These are phyloP conservation scores for Drymodes brunneopygia DNA, from an alignment of 2,113 vertebrate species.

Conservation along the genomic window DNA sequence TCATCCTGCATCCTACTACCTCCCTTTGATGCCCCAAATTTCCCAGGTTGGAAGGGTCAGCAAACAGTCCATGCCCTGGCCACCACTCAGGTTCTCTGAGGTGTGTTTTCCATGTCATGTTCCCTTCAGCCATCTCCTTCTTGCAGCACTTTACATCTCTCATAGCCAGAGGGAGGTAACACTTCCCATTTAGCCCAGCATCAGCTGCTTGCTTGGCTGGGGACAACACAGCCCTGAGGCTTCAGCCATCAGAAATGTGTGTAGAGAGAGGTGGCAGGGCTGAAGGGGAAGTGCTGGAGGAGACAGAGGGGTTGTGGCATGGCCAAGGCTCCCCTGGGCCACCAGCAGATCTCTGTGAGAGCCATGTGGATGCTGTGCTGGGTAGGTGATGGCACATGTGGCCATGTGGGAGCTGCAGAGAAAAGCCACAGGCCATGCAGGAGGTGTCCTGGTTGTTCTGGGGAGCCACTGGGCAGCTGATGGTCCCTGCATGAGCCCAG, in stretches of 20 bases:
- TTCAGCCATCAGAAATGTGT: not conserved
- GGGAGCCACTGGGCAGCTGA: not conserved
- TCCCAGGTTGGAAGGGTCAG: not conserved
- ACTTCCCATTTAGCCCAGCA: not conserved
- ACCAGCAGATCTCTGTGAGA: not conserved
- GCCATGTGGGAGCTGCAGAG: not conserved
- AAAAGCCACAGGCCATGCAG: not conserved
- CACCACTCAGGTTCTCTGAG: not conserved
- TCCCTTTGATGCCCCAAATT: not conserved
- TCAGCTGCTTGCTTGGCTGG: not conserved
- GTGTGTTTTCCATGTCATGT: not conserved
- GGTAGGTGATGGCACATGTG: rapidly evolving
- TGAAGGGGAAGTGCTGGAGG: not conserved
- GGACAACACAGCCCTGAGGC: not conserved
- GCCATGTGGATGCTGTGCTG: not conserved
- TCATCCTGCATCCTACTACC: not conserved
- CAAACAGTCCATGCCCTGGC: rapidly evolving
- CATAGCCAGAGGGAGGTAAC: not conserved
- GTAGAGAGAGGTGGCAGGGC: not conserved
- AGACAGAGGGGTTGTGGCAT: not conserved
- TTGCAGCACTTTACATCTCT: not conserved
- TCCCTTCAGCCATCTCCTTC: not conserved
- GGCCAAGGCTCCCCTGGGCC: not conserved
- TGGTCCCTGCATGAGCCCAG: not conserved
- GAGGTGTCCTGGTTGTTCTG: not conserved